A percentile compares a stretch with the other conserved stretches of the same genome.
These are phyloP conservation scores for Peromyscus aztecus DNA, from an alignment of 2,797 vertebrate genomes.

Conservation along the genomic window DNA sequence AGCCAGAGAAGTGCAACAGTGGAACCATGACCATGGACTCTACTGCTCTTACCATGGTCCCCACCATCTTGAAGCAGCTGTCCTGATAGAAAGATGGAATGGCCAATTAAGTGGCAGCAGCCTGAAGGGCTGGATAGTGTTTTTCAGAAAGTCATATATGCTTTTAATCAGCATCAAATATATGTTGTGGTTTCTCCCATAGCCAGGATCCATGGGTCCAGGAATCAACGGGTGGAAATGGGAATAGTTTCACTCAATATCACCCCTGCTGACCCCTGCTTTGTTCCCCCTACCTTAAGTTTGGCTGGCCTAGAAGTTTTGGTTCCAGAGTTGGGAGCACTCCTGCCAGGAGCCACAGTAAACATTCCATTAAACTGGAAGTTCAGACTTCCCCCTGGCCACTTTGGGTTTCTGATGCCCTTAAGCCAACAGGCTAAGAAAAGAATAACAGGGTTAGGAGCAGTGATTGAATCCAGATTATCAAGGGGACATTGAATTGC, in stretches of 20 bases:
- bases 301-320: not conserved
- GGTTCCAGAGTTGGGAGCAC: not conserved
- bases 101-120: not conserved
- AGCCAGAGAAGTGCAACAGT: not conserved
- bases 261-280: not conserved
- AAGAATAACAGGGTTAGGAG: not conserved
- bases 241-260: not conserved
- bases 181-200: not conserved
- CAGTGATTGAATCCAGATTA: not conserved
- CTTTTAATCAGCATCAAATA: not conserved
- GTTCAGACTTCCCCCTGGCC: not conserved
- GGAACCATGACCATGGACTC: no score
- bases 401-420: not conserved
- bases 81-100: not conserved
- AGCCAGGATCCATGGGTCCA: not conserved
- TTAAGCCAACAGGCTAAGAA: not conserved
- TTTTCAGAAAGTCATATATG: not conserved
- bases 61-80: not conserved
- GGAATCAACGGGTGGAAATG: not conserved
- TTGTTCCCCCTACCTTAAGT: not conserved
- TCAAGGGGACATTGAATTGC: not conserved
- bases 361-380: not conserved
- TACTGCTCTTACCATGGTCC: not conserved
- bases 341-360: not conserved
- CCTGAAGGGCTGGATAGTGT: not conserved